Percentiles rank a stretch among this genome's conserved stretches.
Evolutionary conservation across 2,888 invertebrate species (phyloP).

Genomic region (Campoletis raptor): DNA sequence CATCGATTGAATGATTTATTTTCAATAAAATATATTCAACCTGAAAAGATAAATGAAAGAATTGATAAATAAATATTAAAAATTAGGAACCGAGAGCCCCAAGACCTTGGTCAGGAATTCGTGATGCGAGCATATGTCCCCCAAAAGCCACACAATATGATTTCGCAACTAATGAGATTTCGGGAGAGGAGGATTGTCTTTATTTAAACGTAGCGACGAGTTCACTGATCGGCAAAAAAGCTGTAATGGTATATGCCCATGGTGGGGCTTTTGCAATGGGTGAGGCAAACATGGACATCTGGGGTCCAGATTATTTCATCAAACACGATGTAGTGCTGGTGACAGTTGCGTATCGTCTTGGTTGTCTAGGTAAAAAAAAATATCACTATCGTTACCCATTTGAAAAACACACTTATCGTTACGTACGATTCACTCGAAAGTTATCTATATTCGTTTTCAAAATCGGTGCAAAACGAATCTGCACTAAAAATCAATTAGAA

Average conservation of each 20-base stretch:
- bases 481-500: too few relatives aligned
- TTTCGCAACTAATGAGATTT: conserved; percentile 13
- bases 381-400: too few relatives aligned
- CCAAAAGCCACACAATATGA: neutral
- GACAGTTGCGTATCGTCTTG: conserved; percentile 71
- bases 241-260: conserved; percentile 75
- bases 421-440: too few relatives aligned
- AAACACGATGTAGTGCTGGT: conserved; percentile 72
- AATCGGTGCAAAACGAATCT: too few relatives aligned
- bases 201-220: conserved; percentile 73
- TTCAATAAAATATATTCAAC: too few relatives aligned
- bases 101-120: neutral
- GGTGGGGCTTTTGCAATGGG: conserved; percentile 72
- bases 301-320: conserved; percentile 73
- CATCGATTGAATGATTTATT: too few relatives aligned
- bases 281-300: conserved; percentile 50
- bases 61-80: too few relatives aligned
- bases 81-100: neutral
- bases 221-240: conserved; percentile 61
- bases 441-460: too few relatives aligned
- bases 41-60: too few relatives aligned
- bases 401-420: too few relatives aligned
- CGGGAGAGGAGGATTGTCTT: conserved; percentile 73
- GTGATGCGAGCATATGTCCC: neutral
- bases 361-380: conserved; percentile 69